Base-by-base conservation (phyloP, 2,113 vertebrate species). In the Dunckerocampus dactyliophorus region DNA sequence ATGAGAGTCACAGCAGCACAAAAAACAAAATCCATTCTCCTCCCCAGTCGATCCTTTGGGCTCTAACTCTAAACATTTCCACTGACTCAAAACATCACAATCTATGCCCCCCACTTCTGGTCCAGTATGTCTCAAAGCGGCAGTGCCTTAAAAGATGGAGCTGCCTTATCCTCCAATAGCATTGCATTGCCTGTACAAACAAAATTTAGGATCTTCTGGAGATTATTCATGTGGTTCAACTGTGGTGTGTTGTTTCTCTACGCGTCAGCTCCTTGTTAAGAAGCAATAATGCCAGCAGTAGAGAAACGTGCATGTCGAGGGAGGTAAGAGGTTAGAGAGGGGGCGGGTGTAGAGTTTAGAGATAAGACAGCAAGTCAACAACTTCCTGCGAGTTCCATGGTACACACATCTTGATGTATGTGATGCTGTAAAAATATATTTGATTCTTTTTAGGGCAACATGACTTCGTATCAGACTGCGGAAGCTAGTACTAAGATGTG, bases 391-490 rank as follows among this genome's bases (percentile, higher is more conserved):
- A 87, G 85, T 87, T 34, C 79, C 83, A 81, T 88, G 86, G 88
- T 90, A 88, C 88, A 88, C 88, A 83, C 75, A 82, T 88, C 71
- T 85, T 66, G 71, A 82, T 82, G 77, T 84, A 88, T 88, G 88
- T 87, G 84, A 91, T 87, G 62, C 82, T 91, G 89, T 92, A 85
- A 90, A 90, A 90, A 89, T 91, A 87, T 93, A 92, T 95, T 93
- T 94, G 93, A 93, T 92, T 91, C 88, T 92, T 92, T 89, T 93
- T 91, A 89, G 88, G 92, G 82, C 84, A 86, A 89, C 89, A 90
- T 93, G 83, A 88, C 85, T 90, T 91, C 90, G 89, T 90, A 88
- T 92, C 91, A 88, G 90, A 87, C 87, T 89, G 88, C 87, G 86
- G 74, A 89, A 89, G 79, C 72, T 92, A 93, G 92, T 88, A 89